Conservation (phyloP, 2,888 invertebrate genomes). For the Melieria omissa region DNA sequence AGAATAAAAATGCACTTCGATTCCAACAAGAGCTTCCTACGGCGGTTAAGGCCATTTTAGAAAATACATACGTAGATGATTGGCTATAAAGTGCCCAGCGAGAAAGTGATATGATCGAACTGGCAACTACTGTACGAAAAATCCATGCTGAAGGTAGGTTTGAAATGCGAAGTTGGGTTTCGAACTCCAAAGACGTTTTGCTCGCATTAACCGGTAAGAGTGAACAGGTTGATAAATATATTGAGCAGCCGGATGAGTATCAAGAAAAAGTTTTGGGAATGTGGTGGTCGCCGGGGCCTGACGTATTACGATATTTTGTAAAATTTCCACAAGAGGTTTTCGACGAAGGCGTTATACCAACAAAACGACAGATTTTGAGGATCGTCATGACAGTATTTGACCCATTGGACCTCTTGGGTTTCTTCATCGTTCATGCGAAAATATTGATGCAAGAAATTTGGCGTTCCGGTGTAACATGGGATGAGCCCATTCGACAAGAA, state of each 20-base stretch:
- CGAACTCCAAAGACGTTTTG: slow-evolving; percentile 29
- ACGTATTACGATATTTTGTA: slow-evolving; percentile 39
- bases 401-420: slow-evolving; percentile 18
- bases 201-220: slow-evolving; percentile 7
- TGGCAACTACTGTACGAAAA: slow-evolving; percentile 20
- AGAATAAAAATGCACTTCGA: slow-evolving; percentile 38
- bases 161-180: slow-evolving; percentile 36
- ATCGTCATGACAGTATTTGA: slow-evolving; percentile 27
- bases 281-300: slow-evolving; percentile 40
- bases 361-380: slow-evolving; percentile 34
- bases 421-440: slow-evolving; percentile 11
- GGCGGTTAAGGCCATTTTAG: slow-evolving; percentile 31
- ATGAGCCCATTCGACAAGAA: slow-evolving; percentile 8
- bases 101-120: slow-evolving; percentile 34
- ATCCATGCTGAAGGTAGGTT: slow-evolving; percentile 31
- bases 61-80: slow-evolving; percentile 40
- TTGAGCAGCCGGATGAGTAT: slow-evolving; percentile 36
- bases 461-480: slow-evolving; percentile 21
- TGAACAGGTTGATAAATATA: slow-evolving; percentile 23
- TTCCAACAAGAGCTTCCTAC: slow-evolving; percentile 15
- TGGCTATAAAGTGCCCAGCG: slow-evolving; percentile 37
- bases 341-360: slow-evolving; percentile 29
- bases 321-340: slow-evolving; percentile 25
- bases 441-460: slow-evolving; percentile 27
- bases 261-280: slow-evolving; percentile 41